Percentiles rank a stretch among this genome's conserved stretches.
These are phyloP conservation scores for Malurus melanocephalus DNA, from an alignment of 2,113 vertebrate species.

Conservation along the genomic window DNA sequence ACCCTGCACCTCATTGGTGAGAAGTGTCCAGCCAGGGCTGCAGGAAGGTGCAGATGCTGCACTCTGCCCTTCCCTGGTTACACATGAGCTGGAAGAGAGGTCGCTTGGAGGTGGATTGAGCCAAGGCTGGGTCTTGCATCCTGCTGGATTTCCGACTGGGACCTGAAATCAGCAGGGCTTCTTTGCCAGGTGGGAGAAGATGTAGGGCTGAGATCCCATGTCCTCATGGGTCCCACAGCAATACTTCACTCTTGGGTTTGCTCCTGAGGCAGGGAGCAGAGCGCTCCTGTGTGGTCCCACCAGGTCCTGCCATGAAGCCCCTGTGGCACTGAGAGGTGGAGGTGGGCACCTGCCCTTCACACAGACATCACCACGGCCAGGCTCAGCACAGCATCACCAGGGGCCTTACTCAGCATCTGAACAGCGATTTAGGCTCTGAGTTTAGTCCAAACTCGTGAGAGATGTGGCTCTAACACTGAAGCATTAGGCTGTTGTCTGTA, in stretches of 20 bases:
- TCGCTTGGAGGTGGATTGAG: accelerated
- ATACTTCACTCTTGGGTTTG: background rate
- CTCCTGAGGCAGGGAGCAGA: background rate
- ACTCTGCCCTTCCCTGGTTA: background rate
- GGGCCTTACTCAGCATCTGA: background rate
- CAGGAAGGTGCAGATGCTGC: background rate
- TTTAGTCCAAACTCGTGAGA: background rate
- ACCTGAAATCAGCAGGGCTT: accelerated
- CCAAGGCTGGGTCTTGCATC: background rate
- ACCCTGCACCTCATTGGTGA: accelerated
- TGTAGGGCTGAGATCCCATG: accelerated
- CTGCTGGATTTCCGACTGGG: accelerated
- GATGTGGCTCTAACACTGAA: background rate
- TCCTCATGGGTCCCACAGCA: accelerated
- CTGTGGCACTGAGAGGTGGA: background rate
- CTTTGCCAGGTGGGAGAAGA: accelerated
- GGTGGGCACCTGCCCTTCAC: background rate
- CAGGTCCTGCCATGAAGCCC: background rate
- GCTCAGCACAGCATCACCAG: background rate
- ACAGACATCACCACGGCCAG: accelerated
- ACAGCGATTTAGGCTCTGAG: background rate
- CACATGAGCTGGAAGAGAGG: background rate
- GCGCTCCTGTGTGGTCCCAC: background rate
- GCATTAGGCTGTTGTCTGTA: background rate
- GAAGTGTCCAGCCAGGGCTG: background rate